A percentile compares a stretch with the other conserved stretches of the same genome.
phyloP scores from a whole-genome alignment of 2,113 vertebrate species.

The Sigmodon hispidus region DNA sequence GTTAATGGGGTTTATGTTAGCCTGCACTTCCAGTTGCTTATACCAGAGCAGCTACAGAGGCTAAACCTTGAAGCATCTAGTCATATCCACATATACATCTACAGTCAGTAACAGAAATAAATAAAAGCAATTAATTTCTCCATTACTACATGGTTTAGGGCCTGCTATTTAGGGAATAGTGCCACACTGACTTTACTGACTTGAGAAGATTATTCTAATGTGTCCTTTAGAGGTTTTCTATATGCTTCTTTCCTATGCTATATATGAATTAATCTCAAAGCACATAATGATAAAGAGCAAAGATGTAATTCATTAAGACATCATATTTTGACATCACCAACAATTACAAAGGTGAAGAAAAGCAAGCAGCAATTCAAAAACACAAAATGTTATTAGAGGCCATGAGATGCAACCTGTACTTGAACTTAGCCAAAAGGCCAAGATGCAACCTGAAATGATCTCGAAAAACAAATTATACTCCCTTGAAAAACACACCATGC shows the following conservation, averaged over 20 bases:
- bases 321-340: constrained; percentile 34
- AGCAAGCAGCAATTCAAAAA: constrained; percentile 53
- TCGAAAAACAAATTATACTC: constrained; percentile 42
- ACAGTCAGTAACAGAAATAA: neutral
- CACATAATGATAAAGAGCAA: constrained; percentile 47
- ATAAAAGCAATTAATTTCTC: neutral
- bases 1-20: neutral
- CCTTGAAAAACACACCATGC: neutral
- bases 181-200: neutral
- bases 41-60: neutral
- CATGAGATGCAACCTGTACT: too few relatives aligned
- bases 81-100: neutral
- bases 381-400: neutral
- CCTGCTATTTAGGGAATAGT: neutral
- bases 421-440: too few relatives aligned
- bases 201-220: constrained; percentile 21
- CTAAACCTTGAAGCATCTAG: neutral
- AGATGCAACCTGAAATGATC: constrained; percentile 41
- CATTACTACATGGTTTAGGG: neutral
- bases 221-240: constrained; percentile 43
- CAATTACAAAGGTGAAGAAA: constrained; percentile 57
- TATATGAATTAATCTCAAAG: constrained; percentile 64
- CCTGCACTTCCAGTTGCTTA: neutral
- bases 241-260: constrained; percentile 27
- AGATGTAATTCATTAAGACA: too few relatives aligned